Evolutionary conservation across 2,797 vertebrate species (phyloP).

Genomic region (Loriculus beryllinus): DNA sequence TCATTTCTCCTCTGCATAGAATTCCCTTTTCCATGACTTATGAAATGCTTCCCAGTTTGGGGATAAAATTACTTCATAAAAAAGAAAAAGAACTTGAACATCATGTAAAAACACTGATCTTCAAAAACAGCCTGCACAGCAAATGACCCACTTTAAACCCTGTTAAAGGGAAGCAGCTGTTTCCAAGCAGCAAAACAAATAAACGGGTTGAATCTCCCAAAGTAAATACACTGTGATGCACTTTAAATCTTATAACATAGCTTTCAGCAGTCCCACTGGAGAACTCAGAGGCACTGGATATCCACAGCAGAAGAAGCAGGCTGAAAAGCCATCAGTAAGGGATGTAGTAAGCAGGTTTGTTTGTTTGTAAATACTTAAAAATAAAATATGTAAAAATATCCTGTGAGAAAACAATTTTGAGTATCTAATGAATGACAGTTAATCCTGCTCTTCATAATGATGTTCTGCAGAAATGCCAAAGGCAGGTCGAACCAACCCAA

Average conservation of each 20-base stretch:
- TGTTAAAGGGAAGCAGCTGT: not conserved
- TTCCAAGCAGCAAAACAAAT: constrained; percentile 43
- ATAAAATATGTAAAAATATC: constrained; percentile 9
- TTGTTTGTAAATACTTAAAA: constrained; percentile 20
- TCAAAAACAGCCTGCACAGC: not conserved
- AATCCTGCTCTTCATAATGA: not conserved
- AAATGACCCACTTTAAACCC: not conserved
- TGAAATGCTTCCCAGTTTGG: not conserved
- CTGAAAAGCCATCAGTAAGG: not conserved
- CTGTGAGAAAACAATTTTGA: constrained; percentile 1
- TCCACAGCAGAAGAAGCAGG: not conserved
- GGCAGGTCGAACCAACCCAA: not conserved
- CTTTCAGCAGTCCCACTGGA: not conserved
- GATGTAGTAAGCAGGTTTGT: not conserved
- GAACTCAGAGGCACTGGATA: not conserved
- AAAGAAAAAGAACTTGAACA: not conserved
- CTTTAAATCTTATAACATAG: not conserved
- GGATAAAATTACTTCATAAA: not conserved
- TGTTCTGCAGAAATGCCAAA: not conserved
- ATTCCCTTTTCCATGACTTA: not conserved
- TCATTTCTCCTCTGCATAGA: not conserved
- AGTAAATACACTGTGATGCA: not conserved
- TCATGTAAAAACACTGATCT: not conserved
- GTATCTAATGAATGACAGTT: not conserved
- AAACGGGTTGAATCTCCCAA: not conserved